Evolutionary conservation across 2,113 vertebrate species (phyloP).

Genomic region (Lasiurus borealis): DNA sequence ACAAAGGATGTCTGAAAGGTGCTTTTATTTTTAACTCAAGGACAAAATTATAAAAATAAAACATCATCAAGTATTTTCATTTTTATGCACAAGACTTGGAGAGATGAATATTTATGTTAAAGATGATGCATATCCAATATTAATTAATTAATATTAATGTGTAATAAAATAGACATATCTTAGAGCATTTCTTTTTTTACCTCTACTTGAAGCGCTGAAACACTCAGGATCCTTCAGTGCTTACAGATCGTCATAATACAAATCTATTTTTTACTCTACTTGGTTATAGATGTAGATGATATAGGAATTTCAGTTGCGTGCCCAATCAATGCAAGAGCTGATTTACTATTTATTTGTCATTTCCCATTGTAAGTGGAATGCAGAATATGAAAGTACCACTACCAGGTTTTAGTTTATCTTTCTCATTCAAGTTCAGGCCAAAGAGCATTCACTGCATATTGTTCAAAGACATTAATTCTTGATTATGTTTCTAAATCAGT

Average conservation of each 20-base stretch:
- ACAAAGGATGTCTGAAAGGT: slow-evolving; percentile 60
- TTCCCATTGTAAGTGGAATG: slow-evolving; percentile 10
- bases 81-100: slow-evolving; percentile 9
- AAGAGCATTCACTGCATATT: background rate
- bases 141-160: slow-evolving; percentile 10
- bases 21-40: slow-evolving; percentile 54
- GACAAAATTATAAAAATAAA: slow-evolving; percentile 53
- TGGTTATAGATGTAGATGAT: background rate
- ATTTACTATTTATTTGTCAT: slow-evolving; percentile 58
- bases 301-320: background rate
- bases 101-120: slow-evolving; percentile 19
- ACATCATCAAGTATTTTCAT: background rate
- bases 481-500: slow-evolving; percentile 6
- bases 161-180: slow-evolving; percentile 2
- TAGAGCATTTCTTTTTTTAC: slow-evolving; percentile 42
- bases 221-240: background rate
- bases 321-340: background rate
- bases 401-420: slow-evolving; percentile 25
- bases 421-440: background rate
- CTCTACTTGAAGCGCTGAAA: slow-evolving; percentile 10
- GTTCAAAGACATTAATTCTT: slow-evolving; percentile 48
- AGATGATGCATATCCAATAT: background rate
- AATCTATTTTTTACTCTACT: background rate
- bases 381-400: background rate
- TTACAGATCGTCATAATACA: background rate